Evolutionary conservation across 2,797 vertebrate species (phyloP).

Genomic region (Parauchenoglanis ngamensis): DNA sequence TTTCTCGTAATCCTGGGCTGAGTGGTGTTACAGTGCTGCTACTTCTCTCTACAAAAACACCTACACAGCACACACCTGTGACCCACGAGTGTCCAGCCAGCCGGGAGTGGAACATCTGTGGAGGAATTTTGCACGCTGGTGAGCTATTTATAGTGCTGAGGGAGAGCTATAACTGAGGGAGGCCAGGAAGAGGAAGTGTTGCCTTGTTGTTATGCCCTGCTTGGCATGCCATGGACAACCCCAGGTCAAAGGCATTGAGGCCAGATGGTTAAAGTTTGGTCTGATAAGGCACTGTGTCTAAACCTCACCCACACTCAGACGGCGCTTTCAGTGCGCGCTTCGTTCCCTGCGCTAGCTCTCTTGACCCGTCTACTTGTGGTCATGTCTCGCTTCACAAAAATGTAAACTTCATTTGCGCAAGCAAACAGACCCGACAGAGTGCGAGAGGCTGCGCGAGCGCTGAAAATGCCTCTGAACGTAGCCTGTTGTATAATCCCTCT

Average conservation of each 20-base stretch:
- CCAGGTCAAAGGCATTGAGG: constrained; percentile 43
- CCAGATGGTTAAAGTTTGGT: constrained; percentile 36
- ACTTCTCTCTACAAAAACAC: background rate
- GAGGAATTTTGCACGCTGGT: constrained; percentile 50
- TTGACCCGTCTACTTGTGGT: constrained; percentile 70
- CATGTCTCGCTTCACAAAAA: constrained; percentile 69
- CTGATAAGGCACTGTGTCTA: constrained; percentile 13
- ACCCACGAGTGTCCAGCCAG: constrained; percentile 32
- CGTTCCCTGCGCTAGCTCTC: constrained; percentile 4
- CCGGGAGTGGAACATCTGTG: constrained; percentile 47
- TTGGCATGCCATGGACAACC: constrained; percentile 48
- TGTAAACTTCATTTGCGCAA: constrained; percentile 58
- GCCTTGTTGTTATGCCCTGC: constrained; percentile 46
- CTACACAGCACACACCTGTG: background rate
- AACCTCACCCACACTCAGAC: constrained; percentile 6
- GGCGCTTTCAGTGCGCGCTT: background rate
- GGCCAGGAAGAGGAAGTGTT: constrained; percentile 37
- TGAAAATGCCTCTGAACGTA: constrained; percentile 85
- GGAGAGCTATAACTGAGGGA: background rate
- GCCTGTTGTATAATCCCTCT: constrained; percentile 89
- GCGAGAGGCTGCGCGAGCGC: constrained; percentile 63
- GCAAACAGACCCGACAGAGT: constrained; percentile 12
- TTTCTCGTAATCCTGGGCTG: background rate
- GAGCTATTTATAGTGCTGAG: constrained; percentile 56
- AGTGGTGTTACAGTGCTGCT: constrained; percentile 9